Percentiles rank a stretch among this genome's conserved stretches.
phyloP scores from a whole-genome alignment of 2,888 invertebrate genomes.

The Antheraea yamamai region DNA sequence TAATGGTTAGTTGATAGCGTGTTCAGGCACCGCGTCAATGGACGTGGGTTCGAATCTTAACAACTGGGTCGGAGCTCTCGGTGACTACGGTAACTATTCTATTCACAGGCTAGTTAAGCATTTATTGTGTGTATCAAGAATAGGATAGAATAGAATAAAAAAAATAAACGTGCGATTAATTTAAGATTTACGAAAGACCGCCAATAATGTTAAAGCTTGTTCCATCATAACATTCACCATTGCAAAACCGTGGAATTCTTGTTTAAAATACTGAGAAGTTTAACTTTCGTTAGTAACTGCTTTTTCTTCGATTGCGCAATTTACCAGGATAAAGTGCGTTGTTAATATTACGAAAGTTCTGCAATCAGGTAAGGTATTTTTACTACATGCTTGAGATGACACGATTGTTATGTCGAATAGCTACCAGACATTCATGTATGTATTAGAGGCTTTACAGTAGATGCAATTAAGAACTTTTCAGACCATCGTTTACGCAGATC shows the following conservation, averaged over 20 bases:
- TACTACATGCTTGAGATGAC: not conserved
- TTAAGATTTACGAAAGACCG: not conserved
- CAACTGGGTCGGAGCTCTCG: too few relatives aligned
- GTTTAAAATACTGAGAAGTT: conserved; percentile 22
- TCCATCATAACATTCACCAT: conserved; percentile 3
- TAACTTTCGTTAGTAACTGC: not conserved
- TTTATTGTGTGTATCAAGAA: too few relatives aligned
- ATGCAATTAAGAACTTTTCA: not conserved
- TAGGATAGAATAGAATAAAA: not conserved
- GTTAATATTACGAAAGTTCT: not conserved
- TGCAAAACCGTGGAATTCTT: conserved; percentile 13
- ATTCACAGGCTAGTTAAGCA: too few relatives aligned
- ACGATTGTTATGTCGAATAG: not conserved
- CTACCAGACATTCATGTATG: not conserved
- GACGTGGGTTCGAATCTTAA: too few relatives aligned
- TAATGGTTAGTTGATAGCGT: too few relatives aligned
- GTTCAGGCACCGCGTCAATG: too few relatives aligned
- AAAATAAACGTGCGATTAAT: not conserved
- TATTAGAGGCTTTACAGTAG: not conserved
- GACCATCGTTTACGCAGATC: too few relatives aligned
- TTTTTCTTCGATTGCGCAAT: not conserved
- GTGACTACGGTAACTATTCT: too few relatives aligned
- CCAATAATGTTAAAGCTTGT: not conserved
- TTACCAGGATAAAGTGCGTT: not conserved
- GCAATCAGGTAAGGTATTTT: not conserved